Percentiles rank a stretch among this genome's conserved stretches.
Evolutionary conservation across 1,140 invertebrate species (phyloP).

Genomic region (Lordiphosa stackelbergi): DNA sequence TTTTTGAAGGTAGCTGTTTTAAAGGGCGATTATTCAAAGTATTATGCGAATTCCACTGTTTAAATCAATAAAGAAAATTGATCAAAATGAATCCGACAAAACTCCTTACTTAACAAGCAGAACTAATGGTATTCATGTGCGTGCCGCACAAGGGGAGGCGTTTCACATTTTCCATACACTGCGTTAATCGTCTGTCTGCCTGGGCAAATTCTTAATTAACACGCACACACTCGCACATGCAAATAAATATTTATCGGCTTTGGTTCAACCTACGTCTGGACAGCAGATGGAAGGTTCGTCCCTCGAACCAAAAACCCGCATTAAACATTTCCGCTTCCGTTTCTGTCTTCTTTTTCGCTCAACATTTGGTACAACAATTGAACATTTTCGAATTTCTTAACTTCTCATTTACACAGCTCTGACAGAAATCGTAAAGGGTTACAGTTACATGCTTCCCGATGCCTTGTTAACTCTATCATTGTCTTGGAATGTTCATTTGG

Average conservation of each 20-base stretch:
- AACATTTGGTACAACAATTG: constrained; percentile 4
- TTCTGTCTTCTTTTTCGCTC: constrained; percentile 26
- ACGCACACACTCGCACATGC: constrained; percentile 29
- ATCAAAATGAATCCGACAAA: background rate
- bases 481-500: no score
- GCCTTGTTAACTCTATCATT: no score
- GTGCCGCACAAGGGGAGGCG: constrained; percentile 28
- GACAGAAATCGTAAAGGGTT: no score
- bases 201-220: constrained; percentile 65
- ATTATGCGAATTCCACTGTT: no score
- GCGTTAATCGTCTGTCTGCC: constrained; percentile 56
- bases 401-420: no score
- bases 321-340: constrained; percentile 45
- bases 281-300: constrained; percentile 2
- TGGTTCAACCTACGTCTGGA: constrained; percentile 25
- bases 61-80: background rate
- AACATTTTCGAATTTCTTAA: background rate
- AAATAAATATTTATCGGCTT: constrained; percentile 68
- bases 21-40: no score
- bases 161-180: constrained; percentile 53
- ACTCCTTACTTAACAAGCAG: background rate
- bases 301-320: constrained; percentile 27
- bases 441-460: no score
- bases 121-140: constrained; percentile 55
- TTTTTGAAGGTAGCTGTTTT: no score